These are phyloP conservation scores for Collichthys lucidus DNA, from an alignment of 2,113 vertebrate genomes.

Conservation along the genomic window DNA sequence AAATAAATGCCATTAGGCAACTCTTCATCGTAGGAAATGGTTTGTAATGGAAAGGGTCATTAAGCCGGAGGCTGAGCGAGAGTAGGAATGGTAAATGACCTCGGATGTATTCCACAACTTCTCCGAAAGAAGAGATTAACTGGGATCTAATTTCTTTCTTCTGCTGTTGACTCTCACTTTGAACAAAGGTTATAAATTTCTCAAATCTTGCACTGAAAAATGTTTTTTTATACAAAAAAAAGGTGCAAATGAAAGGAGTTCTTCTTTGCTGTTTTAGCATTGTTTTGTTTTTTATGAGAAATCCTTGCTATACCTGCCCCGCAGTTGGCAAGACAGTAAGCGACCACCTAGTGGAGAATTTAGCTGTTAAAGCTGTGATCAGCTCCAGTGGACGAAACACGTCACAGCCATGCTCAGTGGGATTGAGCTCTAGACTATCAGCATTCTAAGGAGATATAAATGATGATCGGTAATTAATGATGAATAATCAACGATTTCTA, in stretches of 20 bases:
- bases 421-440: too few species aligned
- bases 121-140: not conserved
- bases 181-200: not conserved
- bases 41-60: conserved; percentile 34
- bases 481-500: too few species aligned
- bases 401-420: too few species aligned
- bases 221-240: not conserved
- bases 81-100: not conserved
- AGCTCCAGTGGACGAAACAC: too few species aligned
- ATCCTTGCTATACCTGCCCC: too few species aligned
- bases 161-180: not conserved
- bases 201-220: not conserved
- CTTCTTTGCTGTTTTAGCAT: too few species aligned
- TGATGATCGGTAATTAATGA: not conserved
- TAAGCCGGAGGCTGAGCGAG: not conserved
- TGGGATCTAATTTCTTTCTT: not conserved
- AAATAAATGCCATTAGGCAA: conserved; percentile 34
- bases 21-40: conserved; percentile 12
- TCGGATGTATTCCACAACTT: not conserved
- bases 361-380: not conserved
- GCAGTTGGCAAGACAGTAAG: too few species aligned
- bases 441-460: not conserved
- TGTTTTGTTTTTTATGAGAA: too few species aligned
- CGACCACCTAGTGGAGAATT: too few species aligned
- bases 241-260: too few species aligned